Conservation (phyloP, 2,797 vertebrate species). For the Xenopus petersii region DNA sequence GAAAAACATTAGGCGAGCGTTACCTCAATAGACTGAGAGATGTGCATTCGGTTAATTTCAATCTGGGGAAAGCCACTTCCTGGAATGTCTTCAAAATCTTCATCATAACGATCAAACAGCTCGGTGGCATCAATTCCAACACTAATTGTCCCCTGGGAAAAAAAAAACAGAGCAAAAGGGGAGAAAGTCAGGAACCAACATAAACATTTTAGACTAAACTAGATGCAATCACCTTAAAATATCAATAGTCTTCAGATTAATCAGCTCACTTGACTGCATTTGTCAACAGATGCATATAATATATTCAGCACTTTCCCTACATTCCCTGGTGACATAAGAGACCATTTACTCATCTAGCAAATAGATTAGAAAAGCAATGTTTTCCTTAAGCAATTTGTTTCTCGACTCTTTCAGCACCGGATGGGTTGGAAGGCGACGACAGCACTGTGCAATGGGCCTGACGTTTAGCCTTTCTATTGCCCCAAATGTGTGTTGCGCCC, state of each 20-base stretch:
- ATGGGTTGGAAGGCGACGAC: background rate
- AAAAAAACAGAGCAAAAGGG: slow-evolving; percentile 19
- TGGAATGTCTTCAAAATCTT: slow-evolving; percentile 85
- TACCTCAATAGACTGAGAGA: slow-evolving; percentile 98
- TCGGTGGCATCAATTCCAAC: slow-evolving; percentile 96
- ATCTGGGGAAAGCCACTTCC: slow-evolving; percentile 83
- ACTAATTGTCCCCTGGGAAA: slow-evolving; percentile 87
- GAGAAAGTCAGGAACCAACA: background rate
- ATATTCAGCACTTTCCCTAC: slow-evolving; percentile 11
- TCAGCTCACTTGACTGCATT: slow-evolving; percentile 15
- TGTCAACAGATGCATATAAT: slow-evolving; percentile 13
- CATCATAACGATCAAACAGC: slow-evolving; percentile 94
- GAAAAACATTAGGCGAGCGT: background rate
- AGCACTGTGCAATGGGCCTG: too few relatives aligned
- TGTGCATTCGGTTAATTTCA: slow-evolving; percentile 98
- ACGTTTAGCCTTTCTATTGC: too few relatives aligned
- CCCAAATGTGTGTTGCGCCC: too few relatives aligned
- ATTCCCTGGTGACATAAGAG: slow-evolving; percentile 16
- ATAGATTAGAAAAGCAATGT: slow-evolving; percentile 15
- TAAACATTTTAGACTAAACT: slow-evolving; percentile 5
- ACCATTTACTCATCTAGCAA: slow-evolving; percentile 6
- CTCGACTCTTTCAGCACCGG: background rate
- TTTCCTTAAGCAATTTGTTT: slow-evolving; percentile 19
- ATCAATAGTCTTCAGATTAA: slow-evolving; percentile 30
- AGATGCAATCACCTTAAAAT: slow-evolving; percentile 9